Evolutionary conservation across 2,888 invertebrate species (phyloP).

Genomic region (Dasysyrphus tricinctus): DNA sequence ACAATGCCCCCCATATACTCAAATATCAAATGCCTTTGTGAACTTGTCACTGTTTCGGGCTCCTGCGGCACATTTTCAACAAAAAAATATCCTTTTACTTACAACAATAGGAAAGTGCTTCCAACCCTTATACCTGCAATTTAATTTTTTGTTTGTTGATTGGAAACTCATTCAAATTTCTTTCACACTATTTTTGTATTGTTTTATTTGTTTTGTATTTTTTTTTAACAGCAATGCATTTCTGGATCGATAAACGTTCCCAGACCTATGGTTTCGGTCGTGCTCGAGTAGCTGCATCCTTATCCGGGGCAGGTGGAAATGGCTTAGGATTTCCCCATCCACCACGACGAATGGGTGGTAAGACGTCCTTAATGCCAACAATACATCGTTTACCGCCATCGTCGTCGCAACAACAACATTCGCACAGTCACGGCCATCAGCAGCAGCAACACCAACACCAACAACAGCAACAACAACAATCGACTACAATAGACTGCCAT

Average conservation of each 20-base stretch:
- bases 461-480: constrained; percentile 75
- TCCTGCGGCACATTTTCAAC: not conserved
- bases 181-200: constrained; percentile 22
- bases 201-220: not conserved
- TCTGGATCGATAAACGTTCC: constrained; percentile 94
- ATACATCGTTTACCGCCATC: constrained; percentile 88
- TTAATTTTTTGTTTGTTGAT: constrained; percentile 5
- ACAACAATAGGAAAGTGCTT: not conserved
- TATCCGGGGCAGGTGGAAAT: constrained; percentile 86
- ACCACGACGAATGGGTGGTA: constrained; percentile 84
- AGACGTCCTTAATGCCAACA: constrained; percentile 85
- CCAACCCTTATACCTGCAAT: not conserved
- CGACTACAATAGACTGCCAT: constrained; percentile 74
- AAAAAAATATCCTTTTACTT: constrained; percentile 15
- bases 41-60: constrained; percentile 31
- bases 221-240: constrained; percentile 87
- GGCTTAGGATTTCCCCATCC: constrained; percentile 84
- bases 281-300: constrained; percentile 88
- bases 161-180: constrained; percentile 28
- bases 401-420: constrained; percentile 56
- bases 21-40: constrained; percentile 17
- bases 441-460: constrained; percentile 76
- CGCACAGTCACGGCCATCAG: constrained; percentile 58
- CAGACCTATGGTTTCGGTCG: constrained; percentile 90
- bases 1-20: not conserved